Conservation (phyloP, 2,113 vertebrate genomes). For the Acrocephalus kingi region DNA sequence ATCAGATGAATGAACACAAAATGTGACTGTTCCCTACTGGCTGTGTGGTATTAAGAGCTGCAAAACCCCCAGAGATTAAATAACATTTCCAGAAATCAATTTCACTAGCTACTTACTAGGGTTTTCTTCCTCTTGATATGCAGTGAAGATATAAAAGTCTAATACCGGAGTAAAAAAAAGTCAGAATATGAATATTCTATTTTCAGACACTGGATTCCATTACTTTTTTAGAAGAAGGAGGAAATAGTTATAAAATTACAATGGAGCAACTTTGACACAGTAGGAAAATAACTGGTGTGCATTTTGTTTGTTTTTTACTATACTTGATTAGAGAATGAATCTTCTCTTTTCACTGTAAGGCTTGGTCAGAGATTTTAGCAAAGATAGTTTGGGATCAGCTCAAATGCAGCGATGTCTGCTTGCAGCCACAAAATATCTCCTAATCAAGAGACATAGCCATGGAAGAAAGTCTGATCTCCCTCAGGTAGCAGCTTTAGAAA, state of each 20-base stretch:
- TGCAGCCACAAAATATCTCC: neutral
- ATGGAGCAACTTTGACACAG: neutral
- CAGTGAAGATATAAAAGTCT: neutral
- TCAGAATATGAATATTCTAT: neutral
- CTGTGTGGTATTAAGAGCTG: neutral
- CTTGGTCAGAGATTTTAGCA: neutral
- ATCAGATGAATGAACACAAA: slow-evolving; percentile 8
- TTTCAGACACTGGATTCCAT: neutral
- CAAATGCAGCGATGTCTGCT: neutral
- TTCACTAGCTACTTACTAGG: neutral
- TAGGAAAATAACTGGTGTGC: neutral
- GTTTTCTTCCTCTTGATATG: neutral
- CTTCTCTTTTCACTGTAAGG: neutral
- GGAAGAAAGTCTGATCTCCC: neutral
- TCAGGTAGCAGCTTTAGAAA: neutral
- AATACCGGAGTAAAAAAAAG: neutral
- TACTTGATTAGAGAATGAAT: neutral
- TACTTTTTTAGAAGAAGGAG: neutral
- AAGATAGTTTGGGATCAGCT: neutral
- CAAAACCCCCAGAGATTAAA: neutral
- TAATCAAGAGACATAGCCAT: neutral
- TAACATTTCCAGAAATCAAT: slow-evolving; percentile 10
- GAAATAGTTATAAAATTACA: neutral
- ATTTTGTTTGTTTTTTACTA: neutral
- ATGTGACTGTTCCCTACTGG: neutral